Evolutionary conservation across 2,797 vertebrate genomes (phyloP).

Genomic region (Tokudaia muenninki): DNA sequence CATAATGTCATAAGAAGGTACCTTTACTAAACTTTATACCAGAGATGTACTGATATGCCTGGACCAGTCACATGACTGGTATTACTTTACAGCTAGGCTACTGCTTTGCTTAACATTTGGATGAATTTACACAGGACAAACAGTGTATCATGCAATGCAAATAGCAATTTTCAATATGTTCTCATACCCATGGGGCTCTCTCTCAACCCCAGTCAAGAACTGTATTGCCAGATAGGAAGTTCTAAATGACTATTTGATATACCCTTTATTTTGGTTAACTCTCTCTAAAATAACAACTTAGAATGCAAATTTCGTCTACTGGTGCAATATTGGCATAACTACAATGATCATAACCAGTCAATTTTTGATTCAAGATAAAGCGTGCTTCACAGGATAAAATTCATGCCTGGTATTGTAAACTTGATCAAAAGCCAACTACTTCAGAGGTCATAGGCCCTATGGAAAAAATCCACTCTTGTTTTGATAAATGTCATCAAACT

Average conservation of each 20-base stretch:
- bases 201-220: background rate
- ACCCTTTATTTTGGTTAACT: background rate
- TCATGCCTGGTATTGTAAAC: background rate
- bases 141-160: background rate
- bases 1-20: background rate
- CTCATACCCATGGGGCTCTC: background rate
- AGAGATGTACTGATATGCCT: background rate
- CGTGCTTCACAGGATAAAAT: background rate
- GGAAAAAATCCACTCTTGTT: background rate
- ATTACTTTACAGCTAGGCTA: background rate
- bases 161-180: background rate
- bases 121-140: background rate
- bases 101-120: conserved; percentile 48
- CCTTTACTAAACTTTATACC: background rate
- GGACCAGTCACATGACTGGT: background rate
- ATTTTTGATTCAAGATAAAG: background rate
- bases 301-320: background rate
- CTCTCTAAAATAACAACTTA: background rate
- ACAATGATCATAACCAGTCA: background rate
- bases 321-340: background rate
- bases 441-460: too few species aligned
- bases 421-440: background rate
- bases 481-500: background rate
- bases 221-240: background rate
- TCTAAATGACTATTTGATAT: background rate